Evolutionary conservation across 2,797 vertebrate genomes (phyloP).

Genomic region (Decapterus maruadsi): DNA sequence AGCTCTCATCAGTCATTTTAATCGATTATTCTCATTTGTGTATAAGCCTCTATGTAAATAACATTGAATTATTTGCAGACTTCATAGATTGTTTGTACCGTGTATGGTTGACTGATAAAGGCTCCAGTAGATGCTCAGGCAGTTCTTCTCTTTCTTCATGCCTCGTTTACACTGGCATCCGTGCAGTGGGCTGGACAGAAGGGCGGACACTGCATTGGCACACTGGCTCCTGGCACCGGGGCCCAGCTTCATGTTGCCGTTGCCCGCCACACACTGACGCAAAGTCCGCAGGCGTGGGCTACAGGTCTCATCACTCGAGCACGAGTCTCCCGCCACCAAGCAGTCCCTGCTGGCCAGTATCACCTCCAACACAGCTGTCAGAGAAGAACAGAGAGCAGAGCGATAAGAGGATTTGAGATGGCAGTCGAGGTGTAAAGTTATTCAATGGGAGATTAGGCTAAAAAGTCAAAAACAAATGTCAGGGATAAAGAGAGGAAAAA

Average conservation of each 20-base stretch:
- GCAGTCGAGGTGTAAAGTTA: conserved; percentile 11
- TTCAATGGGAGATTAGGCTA: background rate
- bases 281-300: conserved; percentile 93
- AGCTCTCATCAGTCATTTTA: conserved; percentile 6
- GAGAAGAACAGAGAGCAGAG: conserved; percentile 23
- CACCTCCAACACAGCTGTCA: conserved; percentile 83
- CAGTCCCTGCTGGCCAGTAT: conserved; percentile 88
- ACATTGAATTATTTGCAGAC: background rate
- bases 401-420: conserved; percentile 16
- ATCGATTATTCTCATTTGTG: conserved; percentile 4
- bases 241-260: conserved; percentile 92
- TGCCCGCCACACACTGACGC: conserved; percentile 93
- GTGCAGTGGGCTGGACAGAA: conserved; percentile 91
- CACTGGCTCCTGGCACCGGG: conserved; percentile 92
- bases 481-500: background rate
- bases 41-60: background rate
- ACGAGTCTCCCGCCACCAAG: conserved; percentile 91
- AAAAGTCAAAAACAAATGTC: conserved; percentile 18
- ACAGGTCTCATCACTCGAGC: conserved; percentile 91
- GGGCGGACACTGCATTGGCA: conserved; percentile 89
- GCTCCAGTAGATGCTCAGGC: conserved; percentile 96
- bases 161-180: conserved; percentile 94
- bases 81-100: conserved; percentile 71
- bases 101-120: conserved; percentile 93
- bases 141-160: conserved; percentile 96